Evolutionary conservation across 2,113 vertebrate species (phyloP).

Genomic region (Caretta caretta): DNA sequence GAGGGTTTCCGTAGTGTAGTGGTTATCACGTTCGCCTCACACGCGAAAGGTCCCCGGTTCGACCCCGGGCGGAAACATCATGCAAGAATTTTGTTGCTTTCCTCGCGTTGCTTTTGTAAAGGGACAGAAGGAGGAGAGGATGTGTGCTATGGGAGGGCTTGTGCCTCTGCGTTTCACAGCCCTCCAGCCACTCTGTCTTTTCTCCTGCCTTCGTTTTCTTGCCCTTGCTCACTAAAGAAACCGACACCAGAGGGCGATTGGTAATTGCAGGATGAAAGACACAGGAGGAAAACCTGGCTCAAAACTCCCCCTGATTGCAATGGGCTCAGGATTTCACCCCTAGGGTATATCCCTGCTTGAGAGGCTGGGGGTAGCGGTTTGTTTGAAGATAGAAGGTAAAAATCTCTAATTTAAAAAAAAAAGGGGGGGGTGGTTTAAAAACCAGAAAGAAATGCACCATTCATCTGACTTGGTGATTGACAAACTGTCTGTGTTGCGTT

Average conservation of each 20-base stretch:
- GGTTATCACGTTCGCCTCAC: constrained; percentile 80
- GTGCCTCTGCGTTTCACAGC: neutral
- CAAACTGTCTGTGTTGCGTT: no score
- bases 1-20: constrained; percentile 75
- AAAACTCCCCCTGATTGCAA: neutral
- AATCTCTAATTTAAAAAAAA: neutral
- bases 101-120: neutral
- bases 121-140: neutral
- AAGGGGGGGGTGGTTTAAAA: neutral
- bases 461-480: neutral
- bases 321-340: neutral
- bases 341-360: neutral
- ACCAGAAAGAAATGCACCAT: neutral
- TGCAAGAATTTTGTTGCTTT: neutral
- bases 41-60: constrained; percentile 80
- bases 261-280: neutral
- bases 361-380: neutral
- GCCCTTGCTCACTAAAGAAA: neutral
- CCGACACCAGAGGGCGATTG: neutral
- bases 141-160: neutral
- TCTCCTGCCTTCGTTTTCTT: neutral
- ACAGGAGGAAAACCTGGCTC: neutral
- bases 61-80: constrained; percentile 14
- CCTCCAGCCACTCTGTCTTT: neutral
- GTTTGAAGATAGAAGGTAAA: neutral